Percentiles rank a stretch among this genome's conserved stretches.
Evolutionary conservation across 2,888 invertebrate species (phyloP).

Genomic region (Agrenia bidenticulata): DNA sequence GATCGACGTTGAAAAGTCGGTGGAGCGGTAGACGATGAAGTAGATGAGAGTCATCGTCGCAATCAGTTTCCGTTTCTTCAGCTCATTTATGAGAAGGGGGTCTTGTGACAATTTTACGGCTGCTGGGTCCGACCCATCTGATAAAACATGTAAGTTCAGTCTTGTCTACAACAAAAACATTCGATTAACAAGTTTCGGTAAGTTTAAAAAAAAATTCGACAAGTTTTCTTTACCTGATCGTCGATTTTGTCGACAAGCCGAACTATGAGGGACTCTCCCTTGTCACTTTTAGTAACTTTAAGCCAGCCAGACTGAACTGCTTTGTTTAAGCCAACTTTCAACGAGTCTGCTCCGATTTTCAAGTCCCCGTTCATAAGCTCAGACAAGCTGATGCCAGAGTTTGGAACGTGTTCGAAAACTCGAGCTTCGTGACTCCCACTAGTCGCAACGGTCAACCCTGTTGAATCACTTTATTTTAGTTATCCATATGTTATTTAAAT

Average conservation of each 20-base stretch:
- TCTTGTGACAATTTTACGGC: neutral
- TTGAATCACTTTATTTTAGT: constrained; percentile 54
- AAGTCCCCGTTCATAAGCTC: neutral
- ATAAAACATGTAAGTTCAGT: too few relatives aligned
- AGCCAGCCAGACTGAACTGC: constrained; percentile 95
- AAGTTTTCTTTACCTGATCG: constrained; percentile 70
- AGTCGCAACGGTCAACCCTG: constrained; percentile 61
- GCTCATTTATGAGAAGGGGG: neutral
- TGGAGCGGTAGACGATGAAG: constrained; percentile 77
- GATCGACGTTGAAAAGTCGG: constrained; percentile 75
- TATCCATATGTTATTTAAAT: constrained; percentile 85
- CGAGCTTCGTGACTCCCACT: constrained; percentile 92
- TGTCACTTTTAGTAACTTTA: constrained; percentile 78
- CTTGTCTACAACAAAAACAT: too few relatives aligned
- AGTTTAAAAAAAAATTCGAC: too few relatives aligned
- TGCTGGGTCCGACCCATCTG: too few relatives aligned
- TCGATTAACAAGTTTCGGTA: too few relatives aligned
- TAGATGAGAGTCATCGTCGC: neutral
- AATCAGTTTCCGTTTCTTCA: constrained; percentile 14
- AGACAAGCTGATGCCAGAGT: constrained; percentile 61
- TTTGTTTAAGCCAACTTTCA: constrained; percentile 81
- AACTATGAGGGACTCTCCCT: constrained; percentile 69
- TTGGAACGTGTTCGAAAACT: constrained; percentile 71
- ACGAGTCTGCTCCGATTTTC: neutral
- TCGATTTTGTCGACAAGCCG: constrained; percentile 65